Conservation (phyloP, 2,888 invertebrate genomes). For the Lucinisca nassula region DNA sequence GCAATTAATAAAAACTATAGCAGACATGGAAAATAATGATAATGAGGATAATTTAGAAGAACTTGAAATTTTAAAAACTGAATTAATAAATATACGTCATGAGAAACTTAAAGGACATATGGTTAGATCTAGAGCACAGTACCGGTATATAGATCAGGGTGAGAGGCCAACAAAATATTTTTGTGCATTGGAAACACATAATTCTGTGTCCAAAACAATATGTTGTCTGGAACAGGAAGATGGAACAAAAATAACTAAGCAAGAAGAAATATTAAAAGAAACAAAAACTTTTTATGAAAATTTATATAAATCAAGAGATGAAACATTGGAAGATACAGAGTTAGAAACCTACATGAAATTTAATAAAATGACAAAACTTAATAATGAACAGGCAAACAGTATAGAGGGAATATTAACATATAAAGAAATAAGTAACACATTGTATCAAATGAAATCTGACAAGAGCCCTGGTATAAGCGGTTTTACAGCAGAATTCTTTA, state of each 20-base stretch:
- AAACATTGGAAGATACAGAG: no score
- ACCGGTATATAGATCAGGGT: conserved; percentile 11
- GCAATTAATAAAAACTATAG: neutral
- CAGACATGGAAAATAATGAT: neutral
- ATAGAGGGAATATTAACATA: no score
- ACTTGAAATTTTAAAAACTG: neutral
- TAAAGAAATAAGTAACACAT: no score
- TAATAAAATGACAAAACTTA: no score
- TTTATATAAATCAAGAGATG: no score
- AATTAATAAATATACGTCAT: neutral
- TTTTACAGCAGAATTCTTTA: no score
- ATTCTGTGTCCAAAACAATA: neutral
- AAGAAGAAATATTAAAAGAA: neutral
- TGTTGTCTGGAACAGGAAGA: neutral
- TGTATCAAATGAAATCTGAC: no score
- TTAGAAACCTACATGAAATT: no score
- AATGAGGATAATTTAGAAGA: neutral
- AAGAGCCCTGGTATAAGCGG: no score
- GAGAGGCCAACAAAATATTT: conserved; percentile 19
- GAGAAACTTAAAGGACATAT: conserved; percentile 14
- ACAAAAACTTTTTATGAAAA: no score
- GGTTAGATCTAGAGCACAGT: conserved; percentile 9
- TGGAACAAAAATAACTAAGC: neutral
- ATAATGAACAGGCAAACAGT: no score
- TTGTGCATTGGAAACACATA: neutral